A percentile compares a stretch with the other conserved stretches of the same genome.
Evolutionary conservation across 2,113 vertebrate species (phyloP).

Genomic region (Dasyornis broadbenti): DNA sequence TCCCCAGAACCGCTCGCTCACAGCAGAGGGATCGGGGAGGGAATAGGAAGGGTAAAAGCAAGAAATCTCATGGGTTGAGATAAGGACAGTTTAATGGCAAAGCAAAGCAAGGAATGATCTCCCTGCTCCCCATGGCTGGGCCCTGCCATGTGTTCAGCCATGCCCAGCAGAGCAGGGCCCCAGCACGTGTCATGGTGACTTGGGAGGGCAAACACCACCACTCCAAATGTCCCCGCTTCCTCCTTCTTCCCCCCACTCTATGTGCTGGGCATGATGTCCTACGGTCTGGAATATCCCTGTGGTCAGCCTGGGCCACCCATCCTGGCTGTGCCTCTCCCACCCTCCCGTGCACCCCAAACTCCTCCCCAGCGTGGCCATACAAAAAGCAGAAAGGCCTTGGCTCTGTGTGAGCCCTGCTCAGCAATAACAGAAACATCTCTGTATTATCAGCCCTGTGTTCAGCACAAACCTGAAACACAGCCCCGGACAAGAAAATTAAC

Average conservation of each 20-base stretch:
- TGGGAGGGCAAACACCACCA: not conserved
- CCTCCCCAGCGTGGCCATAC: rapidly evolving
- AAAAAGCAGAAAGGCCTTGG: rapidly evolving
- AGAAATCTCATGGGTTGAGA: not conserved
- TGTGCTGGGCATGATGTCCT: rapidly evolving
- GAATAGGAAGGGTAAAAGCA: not conserved
- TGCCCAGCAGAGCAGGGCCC: not conserved
- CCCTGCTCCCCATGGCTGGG: not conserved
- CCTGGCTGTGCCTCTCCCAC: not conserved
- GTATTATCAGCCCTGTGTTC: rapidly evolving
- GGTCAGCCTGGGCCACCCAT: not conserved
- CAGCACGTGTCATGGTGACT: rapidly evolving
- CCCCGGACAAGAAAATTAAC: not conserved
- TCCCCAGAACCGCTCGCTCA: not conserved
- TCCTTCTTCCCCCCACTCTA: rapidly evolving
- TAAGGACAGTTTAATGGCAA: not conserved
- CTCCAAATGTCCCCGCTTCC: not conserved
- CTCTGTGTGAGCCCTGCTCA: rapidly evolving
- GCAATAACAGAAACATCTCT: rapidly evolving
- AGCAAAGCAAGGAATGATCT: not conserved
- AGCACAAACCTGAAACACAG: not conserved
- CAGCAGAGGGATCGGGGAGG: too few species aligned
- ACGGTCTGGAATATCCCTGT: rapidly evolving
- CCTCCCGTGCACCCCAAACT: rapidly evolving
- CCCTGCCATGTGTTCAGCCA: not conserved